A percentile compares a stretch with the other conserved stretches of the same genome.
These are phyloP conservation scores for Tylochromis polylepis DNA, from an alignment of 2,113 vertebrate genomes.

Conservation along the genomic window DNA sequence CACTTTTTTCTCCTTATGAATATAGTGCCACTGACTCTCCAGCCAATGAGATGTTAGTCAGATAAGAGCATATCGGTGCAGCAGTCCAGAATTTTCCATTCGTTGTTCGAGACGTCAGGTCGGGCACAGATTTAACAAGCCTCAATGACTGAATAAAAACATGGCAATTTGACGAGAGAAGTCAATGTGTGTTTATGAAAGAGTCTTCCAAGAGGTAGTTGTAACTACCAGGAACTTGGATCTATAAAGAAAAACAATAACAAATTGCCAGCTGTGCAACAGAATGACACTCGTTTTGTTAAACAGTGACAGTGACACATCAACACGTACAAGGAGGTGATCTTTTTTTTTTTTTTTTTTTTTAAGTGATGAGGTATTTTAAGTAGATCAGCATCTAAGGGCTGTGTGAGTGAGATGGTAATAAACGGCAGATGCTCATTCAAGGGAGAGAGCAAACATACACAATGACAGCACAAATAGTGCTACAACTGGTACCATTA, in stretches of 20 bases:
- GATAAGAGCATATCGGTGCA: not conserved
- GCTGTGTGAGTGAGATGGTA: not conserved
- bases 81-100: not conserved
- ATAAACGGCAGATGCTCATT: conserved; percentile 2
- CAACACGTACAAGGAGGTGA: not conserved
- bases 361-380: not conserved
- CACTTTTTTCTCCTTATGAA: not conserved
- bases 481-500: conserved; percentile 24
- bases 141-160: not conserved
- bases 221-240: not conserved
- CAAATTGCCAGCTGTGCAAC: not conserved
- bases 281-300: not conserved
- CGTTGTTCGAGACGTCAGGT: not conserved
- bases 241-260: not conserved
- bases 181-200: not conserved
- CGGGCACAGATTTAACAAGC: not conserved
- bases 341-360: not conserved
- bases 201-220: not conserved
- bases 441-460: conserved; percentile 8
- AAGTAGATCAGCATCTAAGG: not conserved
- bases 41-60: not conserved
- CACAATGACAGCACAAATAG: conserved; percentile 6
- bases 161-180: not conserved
- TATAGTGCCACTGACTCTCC: not conserved
- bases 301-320: not conserved